A percentile compares a stretch with the other conserved stretches of the same genome.
Conservation (phyloP, 2,113 vertebrate genomes). For the Pachycephala philippinensis region DNA sequence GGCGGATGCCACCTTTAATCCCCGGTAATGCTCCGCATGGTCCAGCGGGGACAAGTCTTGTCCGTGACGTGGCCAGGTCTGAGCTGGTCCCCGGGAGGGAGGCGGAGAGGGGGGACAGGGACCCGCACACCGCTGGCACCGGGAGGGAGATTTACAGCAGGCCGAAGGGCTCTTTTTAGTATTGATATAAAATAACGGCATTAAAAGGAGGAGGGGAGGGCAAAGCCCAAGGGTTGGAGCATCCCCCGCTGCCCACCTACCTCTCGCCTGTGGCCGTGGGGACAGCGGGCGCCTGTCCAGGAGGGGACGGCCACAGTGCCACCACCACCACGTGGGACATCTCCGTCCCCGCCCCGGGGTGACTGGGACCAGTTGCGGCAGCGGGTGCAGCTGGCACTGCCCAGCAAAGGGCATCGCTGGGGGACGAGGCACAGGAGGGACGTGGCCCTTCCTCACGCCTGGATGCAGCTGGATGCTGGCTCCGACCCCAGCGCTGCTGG, state of each 20-base stretch:
- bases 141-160: neutral
- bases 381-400: neutral
- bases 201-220: neutral
- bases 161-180: accelerated
- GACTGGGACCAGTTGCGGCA: neutral
- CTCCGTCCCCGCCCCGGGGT: neutral
- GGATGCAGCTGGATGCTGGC: neutral
- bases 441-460: neutral
- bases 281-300: neutral
- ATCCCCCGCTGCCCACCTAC: neutral
- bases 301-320: neutral
- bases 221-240: neutral
- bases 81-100: neutral
- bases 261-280: neutral
- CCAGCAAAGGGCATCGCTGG: neutral
- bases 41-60: neutral
- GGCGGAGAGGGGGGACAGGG: neutral
- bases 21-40: slow-evolving; percentile 16
- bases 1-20: slow-evolving; percentile 36
- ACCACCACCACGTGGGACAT: neutral
- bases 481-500: accelerated
- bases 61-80: neutral
- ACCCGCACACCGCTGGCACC: neutral
- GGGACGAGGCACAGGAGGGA: neutral
- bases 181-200: accelerated